Base-by-base conservation (phyloP, 1,140 invertebrate species). In the Orussus abietinus region DNA sequence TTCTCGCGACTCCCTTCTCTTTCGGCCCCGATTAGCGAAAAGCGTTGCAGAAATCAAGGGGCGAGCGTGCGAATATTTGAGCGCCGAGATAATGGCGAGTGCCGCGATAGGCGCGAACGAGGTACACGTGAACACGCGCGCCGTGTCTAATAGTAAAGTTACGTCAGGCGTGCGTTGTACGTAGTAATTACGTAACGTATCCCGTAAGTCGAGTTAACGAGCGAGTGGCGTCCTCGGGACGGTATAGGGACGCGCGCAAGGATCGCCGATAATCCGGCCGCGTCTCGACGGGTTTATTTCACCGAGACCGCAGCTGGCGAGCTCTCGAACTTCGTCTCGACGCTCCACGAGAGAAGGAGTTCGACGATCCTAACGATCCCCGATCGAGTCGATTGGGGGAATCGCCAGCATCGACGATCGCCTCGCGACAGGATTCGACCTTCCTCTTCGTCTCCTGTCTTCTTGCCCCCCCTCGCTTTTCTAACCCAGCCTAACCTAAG, bases 151-250 rank as follows among this genome's bases (percentile, higher is more conserved):
- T n/a, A n/a, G n/a, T n/a, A n/a, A n/a, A n/a, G 22, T 25, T 6
- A n/a, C 22, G 6, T 25, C 6, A 25, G 22, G 6, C n/a, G n/a
- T 45, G 46, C 38, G 41, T 44, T 33, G 43, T 33, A 38, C 38
- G 38, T 38, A 32, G 46, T 33, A 22, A 28, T 48, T 48, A 45
- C 46, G 35, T 48, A 48, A 48, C 30, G 13, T 18, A 12, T 38
- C 26, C 42, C 46, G 42, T 48, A 48, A 25, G 22, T 25, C 22
- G 22, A 25, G 22, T 25, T 25, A 25, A 25, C 22, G 22, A 48
- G 35, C 29, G 42, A 48, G 30, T 18, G 46, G 42, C 29, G 33
- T 26, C 39, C 30, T 41, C 13, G 29, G n/a, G n/a, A n/a, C 41
- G 31, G 25, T 32, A 33, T 42, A 45, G 30, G 35, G 35, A 31